Base-by-base conservation (phyloP, 1,140 invertebrate species). In the Lepidostoma basale region DNA sequence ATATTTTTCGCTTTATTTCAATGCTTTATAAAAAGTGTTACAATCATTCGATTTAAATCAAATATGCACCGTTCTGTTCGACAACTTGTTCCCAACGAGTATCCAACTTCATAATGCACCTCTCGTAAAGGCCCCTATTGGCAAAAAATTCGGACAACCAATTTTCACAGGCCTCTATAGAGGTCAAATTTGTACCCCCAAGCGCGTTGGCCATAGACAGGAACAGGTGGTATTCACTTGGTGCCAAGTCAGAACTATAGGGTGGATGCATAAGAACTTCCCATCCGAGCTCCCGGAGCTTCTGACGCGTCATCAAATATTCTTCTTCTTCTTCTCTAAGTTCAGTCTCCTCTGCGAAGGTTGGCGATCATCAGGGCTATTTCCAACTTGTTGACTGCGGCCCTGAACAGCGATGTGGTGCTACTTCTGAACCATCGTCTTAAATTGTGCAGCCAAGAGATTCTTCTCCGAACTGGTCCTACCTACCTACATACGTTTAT, bases 1-100 rank as follows among this genome's bases (percentile, higher is more conserved):
- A n/a, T 45, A 45, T 45, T 45, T 45, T 45, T 45, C 42, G 42
- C 3, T 45, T 45, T 45, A 45, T 45, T 45, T 45, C 42, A 45
- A 45, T 45, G 42, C 42, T 2, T 45, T 45, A 45, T 45, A 45
- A 45, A 45, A 45, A 45, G 42, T 45, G 42, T 45, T 45, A 45
- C 12, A 45, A 45, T 45, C 42, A 45, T 45, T 18, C 42, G 42
- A 45, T 45, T 45, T 45, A 18, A 45, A 18, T 45, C 18, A 45
- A 45, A n/a, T 45, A 45, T 45, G 42, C 12, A 8, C 42, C 42
- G 42, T 45, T 45, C 18, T 45, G 42, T 45, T 45, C 42, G 42
- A 45, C 20, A 45, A 45, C 42, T 45, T 45, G 42, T 45, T 3
- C n/a, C 42, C 42, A 45, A 45, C 42, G 12, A 45, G 42, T 3